Percentiles rank a stretch among this genome's conserved stretches.
phyloP scores from a whole-genome alignment of 2,888 invertebrate genomes.

The Antheraea assamensis region DNA sequence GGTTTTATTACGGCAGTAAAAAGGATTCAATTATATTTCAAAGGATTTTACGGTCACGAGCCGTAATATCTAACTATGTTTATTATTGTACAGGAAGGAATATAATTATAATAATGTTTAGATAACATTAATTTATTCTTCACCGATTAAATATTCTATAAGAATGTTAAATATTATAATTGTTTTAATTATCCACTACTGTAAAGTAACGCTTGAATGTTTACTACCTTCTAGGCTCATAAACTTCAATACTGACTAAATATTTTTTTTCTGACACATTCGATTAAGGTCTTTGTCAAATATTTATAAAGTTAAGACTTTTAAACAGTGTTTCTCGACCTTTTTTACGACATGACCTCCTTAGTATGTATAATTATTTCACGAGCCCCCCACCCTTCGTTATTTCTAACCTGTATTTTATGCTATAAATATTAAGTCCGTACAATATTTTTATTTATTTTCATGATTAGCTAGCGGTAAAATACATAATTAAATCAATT shows the following conservation, averaged over 20 bases:
- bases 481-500: no score
- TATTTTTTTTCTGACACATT: background rate
- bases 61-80: background rate
- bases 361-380: no score
- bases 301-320: no score
- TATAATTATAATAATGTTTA: slow-evolving; percentile 2
- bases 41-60: slow-evolving; percentile 25
- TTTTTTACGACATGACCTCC: no score
- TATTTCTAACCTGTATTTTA: no score
- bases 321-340: no score
- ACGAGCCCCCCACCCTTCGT: no score
- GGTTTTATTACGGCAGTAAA: slow-evolving; percentile 40
- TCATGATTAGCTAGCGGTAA: no score
- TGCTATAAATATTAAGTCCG: no score
- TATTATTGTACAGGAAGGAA: background rate
- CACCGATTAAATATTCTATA: no score
- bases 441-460: no score
- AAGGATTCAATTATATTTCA: slow-evolving; percentile 45
- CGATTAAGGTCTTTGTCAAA: no score
- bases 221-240: background rate
- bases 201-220: background rate
- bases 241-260: background rate
- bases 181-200: background rate
- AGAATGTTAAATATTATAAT: background rate
- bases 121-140: background rate